Base-by-base conservation (phyloP, 2,113 vertebrate species). In the Eulemur rufifrons region DNA sequence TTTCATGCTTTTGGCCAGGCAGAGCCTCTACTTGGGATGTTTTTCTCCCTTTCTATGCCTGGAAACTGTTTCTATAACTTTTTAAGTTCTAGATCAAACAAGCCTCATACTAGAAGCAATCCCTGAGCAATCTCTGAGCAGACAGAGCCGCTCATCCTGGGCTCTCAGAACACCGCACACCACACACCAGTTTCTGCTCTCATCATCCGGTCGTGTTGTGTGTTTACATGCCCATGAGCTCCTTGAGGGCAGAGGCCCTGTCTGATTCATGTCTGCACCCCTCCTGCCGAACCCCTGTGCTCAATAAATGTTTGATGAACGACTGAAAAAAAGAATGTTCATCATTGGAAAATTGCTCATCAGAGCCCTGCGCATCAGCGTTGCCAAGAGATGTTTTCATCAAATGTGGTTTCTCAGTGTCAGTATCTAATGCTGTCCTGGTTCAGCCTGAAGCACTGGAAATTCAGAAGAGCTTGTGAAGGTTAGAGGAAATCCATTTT, bases 221-320 rank as follows among this genome's bases (percentile, higher is more conserved):
- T 76, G 82, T 96, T 95, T 91, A 84, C 50, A 61, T 12, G 74
- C 42, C 45, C 91, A 47, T 0, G 56, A 80, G 29, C 59, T 76
- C 64, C 92, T 92, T 3, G 29, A 92, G 78, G 94, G 88, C 73
- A 91, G 63, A 96, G 68, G 59, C 74, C 0, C 0, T 47, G 61
- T 91, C 68, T 89, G 81, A 89, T 54, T 95, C 83, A 69, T 21
- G 11, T 81, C 56, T 89, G 45, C 25, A 52, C 42, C 71, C 21
- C 8, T 87, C 54, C 71, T 71, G 73, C 71, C 73, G 73, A 93
- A 77, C 50, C 86, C 66, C 78, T 3, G 0, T 14, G 52, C 83
- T 97, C 86, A 91, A 84, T 94, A 76, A 94, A 91, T 97, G 96
- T 93, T 96, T 97, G 97, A 96, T 95, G 93, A 97, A 97, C 0